phyloP scores from a whole-genome alignment of 1,140 invertebrate species.

The Megathymus violae region DNA sequence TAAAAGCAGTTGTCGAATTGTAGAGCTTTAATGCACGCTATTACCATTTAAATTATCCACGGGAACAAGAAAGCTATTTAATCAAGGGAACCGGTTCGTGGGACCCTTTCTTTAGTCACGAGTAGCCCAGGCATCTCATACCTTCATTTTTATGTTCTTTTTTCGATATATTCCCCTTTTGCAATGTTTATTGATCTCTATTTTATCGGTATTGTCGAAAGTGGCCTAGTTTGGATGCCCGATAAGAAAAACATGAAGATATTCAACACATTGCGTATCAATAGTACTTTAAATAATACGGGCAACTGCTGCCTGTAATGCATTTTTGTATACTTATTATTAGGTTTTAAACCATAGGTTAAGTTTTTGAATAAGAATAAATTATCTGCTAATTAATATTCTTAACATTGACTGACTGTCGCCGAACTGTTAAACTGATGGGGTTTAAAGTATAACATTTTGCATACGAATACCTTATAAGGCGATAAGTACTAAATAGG shows the following conservation, averaged over 20 bases:
- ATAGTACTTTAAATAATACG: too few species aligned
- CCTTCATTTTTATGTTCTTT: neutral
- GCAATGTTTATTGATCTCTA: conserved; percentile 17
- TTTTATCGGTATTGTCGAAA: conserved; percentile 27
- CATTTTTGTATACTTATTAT: too few species aligned
- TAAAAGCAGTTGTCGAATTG: neutral
- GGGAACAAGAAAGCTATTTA: conserved; percentile 4
- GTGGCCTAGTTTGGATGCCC: conserved; percentile 43
- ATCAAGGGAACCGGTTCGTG: conserved; percentile 3
- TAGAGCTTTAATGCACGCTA: neutral
- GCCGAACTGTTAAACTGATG: too few species aligned
- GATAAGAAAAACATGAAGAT: conserved; percentile 38
- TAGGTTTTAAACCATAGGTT: too few species aligned
- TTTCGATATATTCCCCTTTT: neutral
- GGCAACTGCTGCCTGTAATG: too few species aligned
- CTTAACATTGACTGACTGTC: too few species aligned
- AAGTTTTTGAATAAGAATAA: too few species aligned
- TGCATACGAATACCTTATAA: too few species aligned
- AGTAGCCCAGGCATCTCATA: neutral
- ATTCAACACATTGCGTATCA: conserved; percentile 23
- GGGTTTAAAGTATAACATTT: too few species aligned
- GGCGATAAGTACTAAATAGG: too few species aligned
- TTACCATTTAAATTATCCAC: neutral
- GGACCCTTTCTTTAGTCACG: neutral
- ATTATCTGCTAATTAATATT: too few species aligned